Evolutionary conservation across 2,888 invertebrate species (phyloP), one percentile per base, ranked within the genome.

Genomic region (Leucophenga maculata): DNA sequence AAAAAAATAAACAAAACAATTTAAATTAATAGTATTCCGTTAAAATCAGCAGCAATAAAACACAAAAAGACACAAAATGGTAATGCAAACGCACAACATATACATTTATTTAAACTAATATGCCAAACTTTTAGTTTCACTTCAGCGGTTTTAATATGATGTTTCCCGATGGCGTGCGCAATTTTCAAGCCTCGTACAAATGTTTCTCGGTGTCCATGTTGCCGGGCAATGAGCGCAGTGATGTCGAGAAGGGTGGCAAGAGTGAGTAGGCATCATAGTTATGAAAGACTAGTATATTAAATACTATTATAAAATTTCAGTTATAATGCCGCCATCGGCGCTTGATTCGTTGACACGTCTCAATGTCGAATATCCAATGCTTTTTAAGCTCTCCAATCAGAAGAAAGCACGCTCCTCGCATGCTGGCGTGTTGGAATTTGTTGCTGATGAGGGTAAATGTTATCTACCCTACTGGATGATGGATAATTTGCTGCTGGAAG

Each of bases 401-500:
- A 94, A 94, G 83, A 93, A 93, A 6, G 93, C 93, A 75, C 91
- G 97, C 72, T 91, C 93, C 39, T 98, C 98, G 11, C 99, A 99
- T 87, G 97, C 97, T 86, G 97, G 97, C 67, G 99, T 99, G 0
- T 88, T 99, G 74, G 99, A 99, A 88, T 99, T 99, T 91, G 97
- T 99, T 8, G 99, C 99, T 11, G 98, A 99, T 87, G 99, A 99
- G 89, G 99, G 98, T 32, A 95, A 95, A 89, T 97, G 97, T 57
- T 99, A 98, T 88, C 91, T 99, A 77, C 99, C 99, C n/a, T 94
- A 97, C 85, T 99, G 99, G 99, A 98, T 98, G 97, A 98, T 98
- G 98, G 92, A 94, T 46, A 98, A 98, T 90, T 89, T 98, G 75
- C 90, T 96, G 13, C 88, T 99, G 67, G 94, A 95, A 85, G 98